phyloP scores from a whole-genome alignment of 2,113 vertebrate genomes.

The Upupa epops region DNA sequence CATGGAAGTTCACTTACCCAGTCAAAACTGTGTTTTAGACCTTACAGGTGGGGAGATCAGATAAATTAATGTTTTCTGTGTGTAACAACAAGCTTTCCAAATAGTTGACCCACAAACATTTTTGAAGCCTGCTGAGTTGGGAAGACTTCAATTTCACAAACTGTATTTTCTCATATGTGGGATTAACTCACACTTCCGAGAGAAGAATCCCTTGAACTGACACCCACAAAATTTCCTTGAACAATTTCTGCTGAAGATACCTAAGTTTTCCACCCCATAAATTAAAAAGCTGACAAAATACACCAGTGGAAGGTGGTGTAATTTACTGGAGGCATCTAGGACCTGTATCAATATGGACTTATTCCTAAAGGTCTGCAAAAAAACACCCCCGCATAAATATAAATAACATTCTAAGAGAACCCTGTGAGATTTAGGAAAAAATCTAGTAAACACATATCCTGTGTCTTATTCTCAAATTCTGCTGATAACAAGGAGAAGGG shows the following conservation, averaged over 20 bases:
- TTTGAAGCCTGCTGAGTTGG: background rate
- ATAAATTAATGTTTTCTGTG: background rate
- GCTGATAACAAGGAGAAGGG: background rate
- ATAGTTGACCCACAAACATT: slow-evolving; percentile 36
- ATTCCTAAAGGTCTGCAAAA: background rate
- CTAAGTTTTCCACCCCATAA: background rate
- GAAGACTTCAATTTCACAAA: slow-evolving; percentile 35
- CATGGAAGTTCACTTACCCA: background rate
- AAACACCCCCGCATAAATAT: background rate
- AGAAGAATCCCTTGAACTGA: slow-evolving; percentile 45
- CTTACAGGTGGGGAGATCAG: background rate
- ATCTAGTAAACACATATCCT: background rate
- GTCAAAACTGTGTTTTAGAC: background rate
- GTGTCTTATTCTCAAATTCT: background rate
- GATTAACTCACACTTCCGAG: slow-evolving; percentile 4
- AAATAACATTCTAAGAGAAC: background rate
- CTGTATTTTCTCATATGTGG: background rate
- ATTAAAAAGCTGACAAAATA: slow-evolving; percentile 7
- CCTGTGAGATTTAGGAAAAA: background rate
- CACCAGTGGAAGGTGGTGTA: background rate
- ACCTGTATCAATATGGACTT: background rate
- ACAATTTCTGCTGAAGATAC: background rate
- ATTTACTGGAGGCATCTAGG: background rate
- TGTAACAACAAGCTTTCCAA: slow-evolving; percentile 40
- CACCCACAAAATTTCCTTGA: slow-evolving; percentile 33